Evolutionary conservation across 2,888 invertebrate species (phyloP), one percentile per base, ranked within the genome.

Genomic region (Pherbina coryleti): DNA sequence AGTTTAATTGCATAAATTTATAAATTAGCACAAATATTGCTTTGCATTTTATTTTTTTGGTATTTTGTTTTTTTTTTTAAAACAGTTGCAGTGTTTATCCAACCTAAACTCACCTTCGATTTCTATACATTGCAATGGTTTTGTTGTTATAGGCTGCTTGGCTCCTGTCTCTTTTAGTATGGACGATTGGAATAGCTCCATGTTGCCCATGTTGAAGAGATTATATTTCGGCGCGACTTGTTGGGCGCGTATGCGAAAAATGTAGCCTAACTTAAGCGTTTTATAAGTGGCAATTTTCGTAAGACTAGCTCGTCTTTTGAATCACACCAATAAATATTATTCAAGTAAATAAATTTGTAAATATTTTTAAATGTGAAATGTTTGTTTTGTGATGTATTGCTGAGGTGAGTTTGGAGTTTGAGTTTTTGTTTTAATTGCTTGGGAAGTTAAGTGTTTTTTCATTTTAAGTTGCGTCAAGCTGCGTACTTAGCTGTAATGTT

Each of bases 171-270:
- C 67, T 11, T 75, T 22, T 19, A 67, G 14, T 4, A 67, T 73
- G 19, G 66, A 55, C 19, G 57, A 44, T 69, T 67, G 55, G 17
- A 77, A 73, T n/a, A 77, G 57, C n/a, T 72, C 69, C 19, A 77
- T 28, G 57, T 66, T 57, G 49, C 74, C 77, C 73, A 73, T 77
- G 55, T 17, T 25, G 2, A 25, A 44, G 14, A 44, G 44, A 3
- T 44, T 44, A 44, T 44, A 44, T 11, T 7, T 1, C 14, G 8
- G 14, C 51, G 55, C 4, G 28, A 37, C 17, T 11, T 19, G 9
- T 37, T 51, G 62, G 14, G 17, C 14, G 22, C 19, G 25, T 8
- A 14, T 57, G 28, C 31, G 4, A 28, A 44, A 31, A n/a, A 17
- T 53, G 55, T 75, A 37, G 34, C 34, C 7, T 17, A 57, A 37